phyloP scores from a whole-genome alignment of 2,888 invertebrate genomes.

The Rutpela maculata region DNA sequence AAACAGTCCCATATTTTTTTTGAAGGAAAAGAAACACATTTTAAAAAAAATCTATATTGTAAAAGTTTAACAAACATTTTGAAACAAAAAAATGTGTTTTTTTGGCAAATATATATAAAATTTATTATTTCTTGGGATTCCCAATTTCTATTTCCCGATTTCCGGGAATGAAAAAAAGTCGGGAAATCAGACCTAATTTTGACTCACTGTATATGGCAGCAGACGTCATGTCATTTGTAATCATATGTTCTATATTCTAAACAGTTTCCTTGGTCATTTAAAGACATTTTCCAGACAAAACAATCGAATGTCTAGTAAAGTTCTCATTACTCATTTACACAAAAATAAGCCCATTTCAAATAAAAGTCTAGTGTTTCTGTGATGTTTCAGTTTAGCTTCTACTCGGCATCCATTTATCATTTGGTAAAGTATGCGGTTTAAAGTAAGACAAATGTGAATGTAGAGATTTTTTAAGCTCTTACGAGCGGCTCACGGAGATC shows the following conservation, averaged over 20 bases:
- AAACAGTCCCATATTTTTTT: too few species aligned
- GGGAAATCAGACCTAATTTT: too few species aligned
- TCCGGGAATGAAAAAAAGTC: too few species aligned
- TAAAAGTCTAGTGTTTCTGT: background rate
- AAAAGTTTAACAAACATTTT: too few species aligned
- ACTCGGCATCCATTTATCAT: constrained; percentile 3
- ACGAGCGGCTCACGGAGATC: background rate
- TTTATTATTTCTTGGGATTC: too few species aligned
- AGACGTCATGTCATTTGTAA: background rate
- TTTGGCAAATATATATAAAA: too few species aligned
- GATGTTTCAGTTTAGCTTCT: constrained; percentile 14
- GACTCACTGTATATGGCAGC: background rate
- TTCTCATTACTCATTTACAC: background rate
- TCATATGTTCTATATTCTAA: background rate
- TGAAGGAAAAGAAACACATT: too few species aligned
- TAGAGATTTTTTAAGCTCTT: background rate
- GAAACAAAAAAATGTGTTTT: too few species aligned
- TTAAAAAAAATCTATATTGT: too few species aligned
- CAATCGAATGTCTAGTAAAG: background rate
- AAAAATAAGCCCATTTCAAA: background rate
- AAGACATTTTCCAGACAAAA: background rate
- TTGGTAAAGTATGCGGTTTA: constrained; percentile 9
- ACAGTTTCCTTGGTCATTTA: background rate
- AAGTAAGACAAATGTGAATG: constrained; percentile 24
- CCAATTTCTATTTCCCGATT: too few species aligned